Conservation (phyloP, 2,888 invertebrate genomes). For the Dendrolimus houi region DNA sequence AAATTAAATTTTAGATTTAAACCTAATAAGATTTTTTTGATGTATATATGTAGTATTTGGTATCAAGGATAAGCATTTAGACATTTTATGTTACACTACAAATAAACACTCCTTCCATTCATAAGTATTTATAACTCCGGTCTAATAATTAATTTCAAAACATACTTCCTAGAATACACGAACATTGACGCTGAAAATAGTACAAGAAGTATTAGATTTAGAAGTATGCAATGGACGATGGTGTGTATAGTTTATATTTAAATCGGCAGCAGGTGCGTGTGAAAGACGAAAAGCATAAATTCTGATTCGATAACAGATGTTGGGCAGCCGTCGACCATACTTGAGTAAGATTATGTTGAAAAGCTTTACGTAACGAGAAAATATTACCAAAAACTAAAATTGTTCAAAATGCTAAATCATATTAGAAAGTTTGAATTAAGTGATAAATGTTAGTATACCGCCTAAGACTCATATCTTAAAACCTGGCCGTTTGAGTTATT, state of each 20-base stretch:
- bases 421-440: too few species aligned
- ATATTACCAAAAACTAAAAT: constrained; percentile 18
- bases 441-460: constrained; percentile 1
- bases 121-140: constrained; percentile 8
- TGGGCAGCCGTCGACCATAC: constrained; percentile 51
- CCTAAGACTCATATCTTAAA: constrained; percentile 1
- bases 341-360: constrained; percentile 50
- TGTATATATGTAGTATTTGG: too few species aligned
- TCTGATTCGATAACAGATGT: constrained; percentile 66
- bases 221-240: constrained; percentile 14
- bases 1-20: too few species aligned
- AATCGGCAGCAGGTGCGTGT: constrained; percentile 57
- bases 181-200: constrained; percentile 21
- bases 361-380: constrained; percentile 50
- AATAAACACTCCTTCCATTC: too few species aligned
- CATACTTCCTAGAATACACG: not conserved
- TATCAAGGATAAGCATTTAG: too few species aligned
- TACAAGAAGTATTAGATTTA: constrained; percentile 9
- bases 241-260: constrained; percentile 37
- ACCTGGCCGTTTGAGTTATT: not conserved
- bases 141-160: constrained; percentile 9
- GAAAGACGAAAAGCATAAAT: constrained; percentile 67
- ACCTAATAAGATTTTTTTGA: too few species aligned
- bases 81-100: too few species aligned
- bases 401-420: too few species aligned